Evolutionary conservation across 2,113 vertebrate genomes (phyloP), one percentile per base, ranked within the genome.

Genomic region (Tyto alba): DNA sequence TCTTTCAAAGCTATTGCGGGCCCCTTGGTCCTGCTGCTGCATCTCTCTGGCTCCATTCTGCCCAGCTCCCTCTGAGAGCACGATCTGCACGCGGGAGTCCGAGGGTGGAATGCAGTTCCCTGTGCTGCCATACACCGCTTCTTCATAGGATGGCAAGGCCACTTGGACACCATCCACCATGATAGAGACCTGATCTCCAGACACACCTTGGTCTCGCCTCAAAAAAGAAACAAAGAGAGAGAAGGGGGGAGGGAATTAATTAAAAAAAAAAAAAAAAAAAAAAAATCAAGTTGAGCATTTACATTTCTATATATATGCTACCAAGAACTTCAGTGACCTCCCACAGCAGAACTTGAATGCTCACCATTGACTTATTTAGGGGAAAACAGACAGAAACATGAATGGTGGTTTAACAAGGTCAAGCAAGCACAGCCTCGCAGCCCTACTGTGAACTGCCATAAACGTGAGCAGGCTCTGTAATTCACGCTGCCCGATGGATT

Each of bases 131-230:
- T 99, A 99, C 30, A 99, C 99, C 0, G 99, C 99, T 97, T 99
- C 99, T 96, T 99, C 99, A 6, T 99, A 99, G 6, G 99, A 99
- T 5, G 99, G 99, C 47, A 99, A 97, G 1, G 99, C 97, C 75
- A 99, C 99, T 89, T 99, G 99, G 74, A 99, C 99, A 20, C 99
- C 99, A 92, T 99, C 99, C 87, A 99, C 99, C 98, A 99, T 98
- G 93, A 99, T 98, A 91, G 99, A 99, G 59, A 98, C 98, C 38
- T 98, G 98, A 97, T 99, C 99, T 50, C 99, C 99, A 17, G 99
- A 99, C 40, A 99, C 98, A 10, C 98, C 99, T 95, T 99, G 99
- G 95, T 99, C 99, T 97, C 99, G 99, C 94, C 99, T 99, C 72
- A 71, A 87, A 64, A 84, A 63, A 81, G 6, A 74, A 77, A 87